Base-by-base conservation (phyloP, 2,888 invertebrate genomes). In the Lissocephala sabroskyi region DNA sequence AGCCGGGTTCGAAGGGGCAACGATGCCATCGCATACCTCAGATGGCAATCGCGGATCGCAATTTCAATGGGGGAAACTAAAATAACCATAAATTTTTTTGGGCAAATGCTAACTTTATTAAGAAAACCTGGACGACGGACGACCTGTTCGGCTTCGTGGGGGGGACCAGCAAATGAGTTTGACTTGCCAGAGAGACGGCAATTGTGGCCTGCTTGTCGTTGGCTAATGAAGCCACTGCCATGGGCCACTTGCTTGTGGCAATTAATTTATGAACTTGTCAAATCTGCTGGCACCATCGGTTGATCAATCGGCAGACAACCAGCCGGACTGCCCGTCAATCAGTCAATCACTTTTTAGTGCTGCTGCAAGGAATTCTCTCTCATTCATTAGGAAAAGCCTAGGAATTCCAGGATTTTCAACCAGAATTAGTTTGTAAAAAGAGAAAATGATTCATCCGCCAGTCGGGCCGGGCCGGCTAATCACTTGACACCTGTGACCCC, bases 21-120 rank as follows among this genome's bases (percentile, higher is more conserved):
- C 35, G 29, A 36, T 47, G 37, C 37, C 36, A 30, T 29, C 28
- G 65, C 70, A 74, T 74, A 55, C 74, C 65, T 49, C 45, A 74
- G 70, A 75, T 75, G 56, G 46, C 62, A 67, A 70, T 75, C 65
- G 33, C 37, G n/a, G n/a, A n/a, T n/a, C n/a, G 40, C 49, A 43
- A 55, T 53, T n/a, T n/a, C 39, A 55, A 45, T 35, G 36, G 23
- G 39, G 14, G 39, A 28, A 19, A 33, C 44, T 50, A 66, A 65
- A 67, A 76, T 76, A 65, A 61, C 63, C 68, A 73, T 73, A 65
- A 63, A 65, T 60, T 65, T 71, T 76, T 64, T 66, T 71, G 56
- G 64, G 53, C 58, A 66, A 74, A 64, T 70, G 76, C 48, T 67
- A 53, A 65, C 65, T 76, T 70, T 73, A 71, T 66, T 70, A 64